Base-by-base conservation (phyloP, 2,113 vertebrate genomes). In the Platysteira castanea region DNA sequence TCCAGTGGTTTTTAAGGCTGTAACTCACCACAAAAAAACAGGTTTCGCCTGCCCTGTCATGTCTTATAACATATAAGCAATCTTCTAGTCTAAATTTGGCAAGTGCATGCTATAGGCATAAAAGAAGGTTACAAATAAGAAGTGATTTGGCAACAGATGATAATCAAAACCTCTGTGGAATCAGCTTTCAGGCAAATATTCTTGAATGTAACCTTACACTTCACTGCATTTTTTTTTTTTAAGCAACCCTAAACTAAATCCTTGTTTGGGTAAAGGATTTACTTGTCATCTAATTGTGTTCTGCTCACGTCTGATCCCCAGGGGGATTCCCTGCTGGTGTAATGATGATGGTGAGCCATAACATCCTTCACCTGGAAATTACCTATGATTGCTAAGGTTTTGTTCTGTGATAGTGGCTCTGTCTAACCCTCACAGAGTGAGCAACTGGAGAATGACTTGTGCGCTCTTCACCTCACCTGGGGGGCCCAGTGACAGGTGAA, bases 61-160 rank as follows among this genome's bases (percentile, higher is more conserved):
- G 84, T 78, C 27, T 88, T 89, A 31, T 70, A 52, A 96, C 90
- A 59, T 89, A 60, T 24, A 84, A 71, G 15, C 15, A 41, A 77
- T 35, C n/a, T 67, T 77, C 71, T 53, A 56, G 53, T 65, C 50
- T 77, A 67, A 86, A 78, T 92, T 84, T 67, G 33, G 27, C 44
- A 74, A 74, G 6, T 21, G 13, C 16, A 13, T 77, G 24, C 50
- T 84, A 20, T 8, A 92, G 35, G 7, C 22, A n/a, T 41, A 50
- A 39, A 49, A 84, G 57, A 80, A 54, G 30, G 27, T 93, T 57
- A 33, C 20, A 60, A 85, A 78, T 52, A 93, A 59, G n/a, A 73
- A 76, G 28, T 70, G 33, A 59, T 86, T 77, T 69, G 63, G 8
- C 65, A 53, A 61, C 19, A 61, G 6, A 59, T 1, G 3, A 57